phyloP scores from a whole-genome alignment of 2,797 vertebrate genomes.

The Enteromius argenteus region DNA sequence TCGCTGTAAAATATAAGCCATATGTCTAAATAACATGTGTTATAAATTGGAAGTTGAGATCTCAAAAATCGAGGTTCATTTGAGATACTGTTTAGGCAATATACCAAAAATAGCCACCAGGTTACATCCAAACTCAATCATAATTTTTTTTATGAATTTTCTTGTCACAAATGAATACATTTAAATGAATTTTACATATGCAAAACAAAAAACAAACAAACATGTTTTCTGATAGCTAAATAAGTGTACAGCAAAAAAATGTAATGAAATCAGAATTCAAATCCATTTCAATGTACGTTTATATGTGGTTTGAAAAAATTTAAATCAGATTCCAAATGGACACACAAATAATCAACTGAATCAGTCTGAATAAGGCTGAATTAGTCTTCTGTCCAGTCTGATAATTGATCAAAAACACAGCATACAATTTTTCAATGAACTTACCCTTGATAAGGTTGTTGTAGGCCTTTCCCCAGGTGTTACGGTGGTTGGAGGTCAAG shows the following conservation, averaged over 20 bases:
- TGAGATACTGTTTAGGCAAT: no score
- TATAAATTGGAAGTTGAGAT: no score
- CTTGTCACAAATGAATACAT: no score
- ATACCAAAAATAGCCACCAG: no score
- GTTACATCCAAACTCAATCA: no score
- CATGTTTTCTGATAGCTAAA: background rate
- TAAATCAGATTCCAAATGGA: background rate
- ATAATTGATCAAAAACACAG: background rate
- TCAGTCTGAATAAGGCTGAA: background rate
- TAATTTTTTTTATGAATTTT: no score
- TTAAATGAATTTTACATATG: background rate
- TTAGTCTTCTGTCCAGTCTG: background rate
- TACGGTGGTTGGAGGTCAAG: constrained; percentile 95
- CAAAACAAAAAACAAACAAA: background rate
- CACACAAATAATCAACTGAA: background rate
- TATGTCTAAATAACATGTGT: no score
- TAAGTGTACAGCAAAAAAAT: background rate
- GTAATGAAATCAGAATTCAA: background rate
- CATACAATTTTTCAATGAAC: background rate
- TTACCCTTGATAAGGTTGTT: constrained; percentile 91
- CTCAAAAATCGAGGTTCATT: no score
- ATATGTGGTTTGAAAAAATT: background rate
- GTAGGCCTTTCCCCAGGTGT: constrained; percentile 97
- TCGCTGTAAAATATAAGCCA: no score
- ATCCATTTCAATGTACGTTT: background rate